Evolutionary conservation across 2,888 invertebrate genomes (phyloP), one percentile per base, ranked within the genome.

Genomic region (Leucoma salicis): DNA sequence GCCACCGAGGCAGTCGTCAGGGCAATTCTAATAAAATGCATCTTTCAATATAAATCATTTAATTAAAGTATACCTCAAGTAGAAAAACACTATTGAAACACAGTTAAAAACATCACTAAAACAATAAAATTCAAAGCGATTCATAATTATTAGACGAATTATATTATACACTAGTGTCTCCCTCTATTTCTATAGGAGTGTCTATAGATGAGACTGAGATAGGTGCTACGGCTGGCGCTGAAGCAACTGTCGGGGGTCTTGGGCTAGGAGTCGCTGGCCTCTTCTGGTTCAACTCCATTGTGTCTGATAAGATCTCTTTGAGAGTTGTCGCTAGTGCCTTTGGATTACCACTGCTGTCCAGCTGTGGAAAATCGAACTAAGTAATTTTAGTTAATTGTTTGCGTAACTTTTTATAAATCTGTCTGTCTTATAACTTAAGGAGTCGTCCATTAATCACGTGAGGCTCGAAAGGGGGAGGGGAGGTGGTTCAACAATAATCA

Each of bases 321-420:
- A 89, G 74, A 2, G 84, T 77, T 0, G 80, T 70, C 12, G 88
- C 86, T 39, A 89, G 49, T 0, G 75, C 78, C 52, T 75, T 83
- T 0, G 86, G 87, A 41, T 86, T 87, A 0, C 81, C 82, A 14
- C 75, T 76, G 57, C 85, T 87, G 61, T 88, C 82, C 65, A 88
- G 35, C 88, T 89, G 56, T 27, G 55, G 31, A 43, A 33, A 40
- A 39, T 15, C 31, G 10, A 12, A 21, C 5, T 27, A n/a, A 5
- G 27, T n/a, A 3, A 3, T 27, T 10, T 11, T n/a, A 11, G 3
- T n/a, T n/a, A n/a, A n/a, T n/a, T n/a, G n/a, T n/a, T n/a, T n/a
- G n/a, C n/a, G n/a, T n/a, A n/a, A n/a, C n/a, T n/a, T n/a, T n/a
- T n/a, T n/a, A n/a, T n/a, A n/a, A n/a, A n/a, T n/a, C n/a, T n/a